Evolutionary conservation across 1,140 invertebrate genomes (phyloP).

Genomic region (Micrasema minimum): DNA sequence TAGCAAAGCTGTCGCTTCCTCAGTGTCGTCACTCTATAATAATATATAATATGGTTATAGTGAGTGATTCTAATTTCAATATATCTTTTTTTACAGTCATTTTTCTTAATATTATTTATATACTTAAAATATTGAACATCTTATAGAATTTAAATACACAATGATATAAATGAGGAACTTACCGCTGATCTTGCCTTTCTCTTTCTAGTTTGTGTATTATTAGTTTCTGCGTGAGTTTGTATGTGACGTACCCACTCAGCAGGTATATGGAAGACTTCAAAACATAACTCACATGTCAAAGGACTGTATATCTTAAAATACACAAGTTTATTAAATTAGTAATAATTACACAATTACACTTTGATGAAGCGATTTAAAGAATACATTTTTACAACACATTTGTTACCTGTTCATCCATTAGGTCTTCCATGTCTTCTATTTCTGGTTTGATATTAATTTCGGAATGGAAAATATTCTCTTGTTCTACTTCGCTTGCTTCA

Average conservation of each 20-base stretch:
- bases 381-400: neutral
- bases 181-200: conserved; percentile 66
- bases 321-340: neutral
- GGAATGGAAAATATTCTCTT: conserved; percentile 61
- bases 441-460: conserved; percentile 69
- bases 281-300: conserved; percentile 83
- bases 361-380: neutral
- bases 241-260: conserved; percentile 84
- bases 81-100: too few relatives aligned
- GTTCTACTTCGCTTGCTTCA: conserved; percentile 61
- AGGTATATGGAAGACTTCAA: conserved; percentile 83
- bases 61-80: too few relatives aligned
- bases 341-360: too few relatives aligned
- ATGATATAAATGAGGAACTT: too few relatives aligned
- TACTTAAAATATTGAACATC: too few relatives aligned
- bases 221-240: conserved; percentile 71
- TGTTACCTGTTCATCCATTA: conserved; percentile 51
- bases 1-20: conserved; percentile 75
- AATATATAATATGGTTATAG: too few relatives aligned
- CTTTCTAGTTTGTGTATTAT: conserved; percentile 64
- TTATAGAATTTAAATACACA: too few relatives aligned
- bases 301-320: conserved; percentile 71
- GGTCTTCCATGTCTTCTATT: conserved; percentile 62
- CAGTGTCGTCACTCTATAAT: conserved; percentile 71
- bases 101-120: too few relatives aligned